These are phyloP conservation scores for Drosophila mayaguana DNA, from an alignment of 2,888 invertebrate species.

Conservation along the genomic window DNA sequence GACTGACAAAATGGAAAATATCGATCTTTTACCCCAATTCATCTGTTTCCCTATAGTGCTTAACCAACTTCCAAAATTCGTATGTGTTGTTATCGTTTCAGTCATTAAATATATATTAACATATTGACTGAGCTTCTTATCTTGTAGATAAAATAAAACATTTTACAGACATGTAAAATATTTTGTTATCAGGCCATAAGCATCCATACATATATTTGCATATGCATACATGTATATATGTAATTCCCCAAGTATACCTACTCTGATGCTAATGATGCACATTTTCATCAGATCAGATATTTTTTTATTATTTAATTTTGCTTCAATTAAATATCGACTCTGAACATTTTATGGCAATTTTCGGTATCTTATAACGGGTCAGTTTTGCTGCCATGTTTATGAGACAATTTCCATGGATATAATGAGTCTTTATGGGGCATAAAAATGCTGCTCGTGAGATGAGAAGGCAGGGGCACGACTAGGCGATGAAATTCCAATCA, in stretches of 20 bases:
- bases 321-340: constrained; percentile 32
- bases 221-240: background rate
- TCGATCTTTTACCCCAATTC: background rate
- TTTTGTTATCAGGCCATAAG: background rate
- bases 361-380: constrained; percentile 27
- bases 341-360: constrained; percentile 35
- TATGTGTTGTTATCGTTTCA: background rate
- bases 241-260: background rate
- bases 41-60: background rate
- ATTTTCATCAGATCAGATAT: constrained; percentile 8
- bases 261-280: constrained; percentile 1
- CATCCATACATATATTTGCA: background rate
- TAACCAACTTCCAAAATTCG: background rate
- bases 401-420: constrained; percentile 44
- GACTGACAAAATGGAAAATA: background rate
- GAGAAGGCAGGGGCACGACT: constrained; percentile 18
- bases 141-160: background rate
- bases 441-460: constrained; percentile 18
- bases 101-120: background rate
- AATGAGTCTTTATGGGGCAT: constrained; percentile 59
- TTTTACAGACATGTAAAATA: background rate
- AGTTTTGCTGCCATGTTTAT: constrained; percentile 40
- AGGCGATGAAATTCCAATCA: constrained; percentile 40
- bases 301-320: constrained; percentile 47
- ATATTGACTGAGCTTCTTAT: background rate